Base-by-base conservation (phyloP, 2,888 invertebrate genomes). In the Troides oblongomaculatus region DNA sequence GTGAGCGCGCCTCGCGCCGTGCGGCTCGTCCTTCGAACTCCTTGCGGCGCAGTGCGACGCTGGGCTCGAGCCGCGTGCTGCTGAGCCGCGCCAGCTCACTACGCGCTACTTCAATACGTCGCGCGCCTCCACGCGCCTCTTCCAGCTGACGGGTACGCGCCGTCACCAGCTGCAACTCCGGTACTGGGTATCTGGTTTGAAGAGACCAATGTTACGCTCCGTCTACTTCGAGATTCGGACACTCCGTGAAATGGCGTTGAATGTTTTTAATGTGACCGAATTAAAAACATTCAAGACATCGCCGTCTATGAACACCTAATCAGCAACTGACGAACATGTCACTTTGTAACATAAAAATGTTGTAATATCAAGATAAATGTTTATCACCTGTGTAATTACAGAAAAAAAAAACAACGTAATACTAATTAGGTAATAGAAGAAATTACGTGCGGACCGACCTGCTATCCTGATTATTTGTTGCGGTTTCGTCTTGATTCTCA, bases 111-210 rank as follows among this genome's bases (percentile, higher is more conserved):
- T 94, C 94, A 43, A 95, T 95, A 66, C 95, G 93, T 75, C 95
- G 93, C 72, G 93, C 93, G 58, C 94, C 85, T 60, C 94, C 94
- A 2, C 94, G 89, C 30, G 95, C 93, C 76, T 93, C 93, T 79
- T 96, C 96, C 77, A 97, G 95, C 84, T 96, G 96, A 74, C 95
- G 93, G 17, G 96, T 95, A 46, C 96, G 92, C 66, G 95, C 94
- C 21, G 95, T 95, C 56, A 97, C 97, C 71, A 96, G 93, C 81
- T 96, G 95, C 61, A 95, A 88, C 76, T 93, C 93, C 39, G 89
- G 82, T 68, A 79, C 86, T 68, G 89, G 88, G 81, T 92, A 92
- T 79, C 93, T 93, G 79, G n/a, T 23, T 23, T 23, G n/a, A 21
- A 7, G 23, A 1, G 12, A 58, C 10, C 25, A 58, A 58, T 23